A percentile compares a stretch with the other conserved stretches of the same genome.
Conservation (phyloP, 1,140 invertebrate species). For the Tachypleus tridentatus region DNA sequence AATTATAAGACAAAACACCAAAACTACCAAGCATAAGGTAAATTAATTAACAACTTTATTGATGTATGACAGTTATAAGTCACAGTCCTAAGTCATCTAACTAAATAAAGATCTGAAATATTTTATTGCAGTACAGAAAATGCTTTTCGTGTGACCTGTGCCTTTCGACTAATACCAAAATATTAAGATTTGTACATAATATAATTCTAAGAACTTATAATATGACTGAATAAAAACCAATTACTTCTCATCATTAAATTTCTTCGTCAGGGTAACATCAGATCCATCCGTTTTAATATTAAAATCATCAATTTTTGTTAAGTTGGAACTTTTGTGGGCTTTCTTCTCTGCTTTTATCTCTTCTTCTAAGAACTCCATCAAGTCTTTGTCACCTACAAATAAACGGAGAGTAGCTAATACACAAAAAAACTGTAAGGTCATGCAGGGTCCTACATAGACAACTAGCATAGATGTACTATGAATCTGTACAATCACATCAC, state of each 20-base stretch:
- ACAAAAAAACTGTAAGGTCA: no score
- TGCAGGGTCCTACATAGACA: no score
- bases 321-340: constrained; percentile 54
- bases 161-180: constrained; percentile 4
- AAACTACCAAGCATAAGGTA: no score
- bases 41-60: no score
- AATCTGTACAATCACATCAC: no score
- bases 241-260: constrained; percentile 61
- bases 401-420: not conserved
- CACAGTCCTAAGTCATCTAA: no score
- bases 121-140: no score
- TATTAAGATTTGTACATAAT: not conserved
- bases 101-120: no score
- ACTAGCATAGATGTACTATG: no score
- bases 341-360: constrained; percentile 79
- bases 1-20: no score
- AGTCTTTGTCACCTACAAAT: constrained; percentile 53
- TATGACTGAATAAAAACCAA: constrained; percentile 12
- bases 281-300: constrained; percentile 57
- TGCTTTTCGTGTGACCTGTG: not conserved
- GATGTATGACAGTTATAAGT: no score
- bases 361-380: constrained; percentile 72
- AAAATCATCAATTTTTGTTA: constrained; percentile 65
- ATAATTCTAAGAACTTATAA: no score
- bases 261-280: constrained; percentile 60